phyloP scores from a whole-genome alignment of 1,140 invertebrate genomes.

The Sycophila sp. region DNA sequence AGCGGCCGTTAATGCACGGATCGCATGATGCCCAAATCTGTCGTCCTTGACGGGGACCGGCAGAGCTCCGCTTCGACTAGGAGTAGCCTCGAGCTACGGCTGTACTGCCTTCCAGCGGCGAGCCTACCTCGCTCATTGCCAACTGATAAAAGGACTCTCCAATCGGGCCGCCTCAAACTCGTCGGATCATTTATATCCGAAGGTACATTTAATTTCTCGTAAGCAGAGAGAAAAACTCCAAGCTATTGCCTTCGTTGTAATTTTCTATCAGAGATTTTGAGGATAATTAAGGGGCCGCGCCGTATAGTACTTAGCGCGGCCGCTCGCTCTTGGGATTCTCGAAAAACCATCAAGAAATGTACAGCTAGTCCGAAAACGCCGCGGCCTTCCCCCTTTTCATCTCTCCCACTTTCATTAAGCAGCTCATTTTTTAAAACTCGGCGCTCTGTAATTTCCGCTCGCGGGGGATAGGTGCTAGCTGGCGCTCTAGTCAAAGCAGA shows the following conservation, averaged over 20 bases:
- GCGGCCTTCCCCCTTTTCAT: not conserved
- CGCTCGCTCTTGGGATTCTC: not conserved
- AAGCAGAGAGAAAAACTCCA: too few species aligned
- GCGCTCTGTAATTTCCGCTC: conserved; percentile 24
- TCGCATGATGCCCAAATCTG: conserved; percentile 54
- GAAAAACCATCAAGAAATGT: conserved; percentile 1
- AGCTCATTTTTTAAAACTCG: conserved; percentile 28
- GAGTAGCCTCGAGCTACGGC: conserved; percentile 12
- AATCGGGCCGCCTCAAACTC: too few species aligned
- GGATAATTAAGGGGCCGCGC: not conserved
- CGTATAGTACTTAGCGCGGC: not conserved
- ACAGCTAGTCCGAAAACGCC: not conserved
- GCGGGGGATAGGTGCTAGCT: not conserved
- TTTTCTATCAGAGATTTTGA: too few species aligned
- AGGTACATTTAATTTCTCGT: not conserved
- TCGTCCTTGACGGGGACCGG: conserved; percentile 18
- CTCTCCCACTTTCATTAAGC: conserved; percentile 1
- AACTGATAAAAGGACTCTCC: too few species aligned
- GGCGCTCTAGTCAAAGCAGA: not conserved
- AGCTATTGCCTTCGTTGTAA: too few species aligned
- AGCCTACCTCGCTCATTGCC: too few species aligned
- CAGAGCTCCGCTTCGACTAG: not conserved
- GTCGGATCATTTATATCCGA: not conserved
- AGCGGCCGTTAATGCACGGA: conserved; percentile 50
- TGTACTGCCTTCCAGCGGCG: too few species aligned